A percentile compares a stretch with the other conserved stretches of the same genome.
Conservation (phyloP, 2,113 vertebrate genomes). For the Brachyhypopomus occidentalis region DNA sequence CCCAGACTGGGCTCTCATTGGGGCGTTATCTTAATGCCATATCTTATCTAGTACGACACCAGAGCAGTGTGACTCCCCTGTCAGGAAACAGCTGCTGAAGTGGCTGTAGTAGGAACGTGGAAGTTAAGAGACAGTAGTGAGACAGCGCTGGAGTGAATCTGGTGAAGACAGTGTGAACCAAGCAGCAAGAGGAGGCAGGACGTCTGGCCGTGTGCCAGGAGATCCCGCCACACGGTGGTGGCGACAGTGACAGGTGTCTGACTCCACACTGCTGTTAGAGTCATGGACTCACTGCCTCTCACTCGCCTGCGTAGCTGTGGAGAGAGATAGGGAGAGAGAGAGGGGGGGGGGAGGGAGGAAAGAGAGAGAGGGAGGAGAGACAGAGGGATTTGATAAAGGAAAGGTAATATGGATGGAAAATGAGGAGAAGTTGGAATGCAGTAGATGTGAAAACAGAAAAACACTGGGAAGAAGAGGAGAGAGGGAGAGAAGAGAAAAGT, state of each 20-base stretch:
- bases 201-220: background rate
- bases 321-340: background rate
- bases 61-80: background rate
- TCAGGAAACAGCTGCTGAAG: background rate
- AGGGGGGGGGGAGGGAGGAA: background rate
- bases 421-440: background rate
- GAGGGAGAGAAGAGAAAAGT: background rate
- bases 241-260: background rate
- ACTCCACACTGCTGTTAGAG: constrained; percentile 10
- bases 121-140: background rate
- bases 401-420: background rate
- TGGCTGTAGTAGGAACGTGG: background rate
- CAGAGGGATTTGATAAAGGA: background rate
- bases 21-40: constrained; percentile 9
- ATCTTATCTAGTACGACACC: background rate
- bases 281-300: constrained; percentile 16
- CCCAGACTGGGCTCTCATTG: background rate
- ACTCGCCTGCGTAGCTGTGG: background rate
- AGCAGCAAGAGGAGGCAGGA: background rate
- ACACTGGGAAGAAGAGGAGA: background rate
- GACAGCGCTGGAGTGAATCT: background rate
- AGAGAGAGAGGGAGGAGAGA: background rate
- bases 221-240: background rate
- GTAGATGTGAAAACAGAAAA: background rate
- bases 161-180: background rate